phyloP scores from a whole-genome alignment of 2,113 vertebrate species.

The Scomber japonicus region DNA sequence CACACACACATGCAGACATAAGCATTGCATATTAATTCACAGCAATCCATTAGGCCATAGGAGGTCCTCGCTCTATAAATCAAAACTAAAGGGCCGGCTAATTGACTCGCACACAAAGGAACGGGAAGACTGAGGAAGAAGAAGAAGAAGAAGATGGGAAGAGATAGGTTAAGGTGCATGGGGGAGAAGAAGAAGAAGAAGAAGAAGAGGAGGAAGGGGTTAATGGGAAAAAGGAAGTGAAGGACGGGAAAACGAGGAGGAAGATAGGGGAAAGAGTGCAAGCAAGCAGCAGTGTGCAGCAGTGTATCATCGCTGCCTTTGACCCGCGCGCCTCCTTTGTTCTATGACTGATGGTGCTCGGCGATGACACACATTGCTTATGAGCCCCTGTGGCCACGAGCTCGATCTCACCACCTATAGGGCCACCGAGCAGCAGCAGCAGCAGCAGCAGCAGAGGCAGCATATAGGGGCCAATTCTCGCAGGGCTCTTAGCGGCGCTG shows the following conservation, averaged over 20 bases:
- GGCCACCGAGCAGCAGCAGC: conserved; percentile 25
- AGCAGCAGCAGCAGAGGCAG: background rate
- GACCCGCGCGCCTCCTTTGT: conserved; percentile 67
- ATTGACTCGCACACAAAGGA: conserved; percentile 71
- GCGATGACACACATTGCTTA: conserved; percentile 56
- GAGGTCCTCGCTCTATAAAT: conserved; percentile 73
- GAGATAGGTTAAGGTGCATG: background rate
- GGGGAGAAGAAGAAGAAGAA: background rate
- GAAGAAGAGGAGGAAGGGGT: conserved; percentile 29
- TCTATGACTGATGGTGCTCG: conserved; percentile 67
- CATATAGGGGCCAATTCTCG: conserved; percentile 40
- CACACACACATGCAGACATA: conserved; percentile 19
- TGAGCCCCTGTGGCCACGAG: conserved; percentile 49
- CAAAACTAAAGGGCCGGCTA: conserved; percentile 73
- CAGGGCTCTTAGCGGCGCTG: conserved; percentile 40
- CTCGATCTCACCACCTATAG: conserved; percentile 57
- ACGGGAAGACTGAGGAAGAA: conserved; percentile 1
- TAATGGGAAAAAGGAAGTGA: conserved; percentile 50
- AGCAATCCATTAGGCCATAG: conserved; percentile 71
- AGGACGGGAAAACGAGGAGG: conserved; percentile 26
- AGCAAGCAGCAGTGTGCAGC: conserved; percentile 1
- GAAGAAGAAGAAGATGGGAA: conserved; percentile 3
- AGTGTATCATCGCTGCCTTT: conserved; percentile 18
- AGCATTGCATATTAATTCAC: conserved; percentile 78
- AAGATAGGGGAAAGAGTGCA: conserved; percentile 8